These are phyloP conservation scores for Bugula neritina DNA, from an alignment of 2,888 invertebrate genomes.

Conservation along the genomic window DNA sequence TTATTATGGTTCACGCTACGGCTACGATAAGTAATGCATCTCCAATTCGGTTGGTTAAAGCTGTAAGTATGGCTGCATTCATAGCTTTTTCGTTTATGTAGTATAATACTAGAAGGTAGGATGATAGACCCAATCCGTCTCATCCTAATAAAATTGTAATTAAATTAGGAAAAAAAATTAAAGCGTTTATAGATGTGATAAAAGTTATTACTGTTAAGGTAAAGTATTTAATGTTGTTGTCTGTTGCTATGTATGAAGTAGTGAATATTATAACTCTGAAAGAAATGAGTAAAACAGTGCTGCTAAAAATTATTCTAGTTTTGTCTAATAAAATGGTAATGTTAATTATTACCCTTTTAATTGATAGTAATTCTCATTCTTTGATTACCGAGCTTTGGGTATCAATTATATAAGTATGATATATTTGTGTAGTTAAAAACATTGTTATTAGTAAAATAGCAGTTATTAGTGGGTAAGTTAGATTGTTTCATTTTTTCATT, in stretches of 20 bases:
- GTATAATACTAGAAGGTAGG: slow-evolving; percentile 69
- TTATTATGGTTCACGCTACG: slow-evolving; percentile 50
- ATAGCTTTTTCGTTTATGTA: slow-evolving; percentile 66
- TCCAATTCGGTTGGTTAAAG: slow-evolving; percentile 68
- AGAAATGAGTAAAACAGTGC: slow-evolving; percentile 59
- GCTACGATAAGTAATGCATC: slow-evolving; percentile 64
- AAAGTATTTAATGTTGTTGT: slow-evolving; percentile 62
- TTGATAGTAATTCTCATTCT: neutral
- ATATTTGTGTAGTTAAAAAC: neutral
- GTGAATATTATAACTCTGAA: slow-evolving; percentile 64
- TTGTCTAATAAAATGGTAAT: slow-evolving; percentile 20
- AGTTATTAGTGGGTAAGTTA: neutral
- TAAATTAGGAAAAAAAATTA: slow-evolving; percentile 67
- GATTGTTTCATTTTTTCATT: neutral
- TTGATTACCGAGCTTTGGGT: neutral
- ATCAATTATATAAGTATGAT: neutral
- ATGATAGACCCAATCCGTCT: slow-evolving; percentile 67
- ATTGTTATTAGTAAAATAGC: neutral
- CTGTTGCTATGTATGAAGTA: slow-evolving; percentile 61
- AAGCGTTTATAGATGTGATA: slow-evolving; percentile 64
- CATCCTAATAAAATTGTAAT: slow-evolving; percentile 68
- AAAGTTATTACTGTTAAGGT: slow-evolving; percentile 63
- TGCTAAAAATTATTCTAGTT: slow-evolving; percentile 39
- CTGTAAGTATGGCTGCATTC: slow-evolving; percentile 68
- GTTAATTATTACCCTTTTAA: too few relatives aligned